Percentiles rank a stretch among this genome's conserved stretches.
phyloP scores from a whole-genome alignment of 2,797 vertebrate species.

The Coendou prehensilis region DNA sequence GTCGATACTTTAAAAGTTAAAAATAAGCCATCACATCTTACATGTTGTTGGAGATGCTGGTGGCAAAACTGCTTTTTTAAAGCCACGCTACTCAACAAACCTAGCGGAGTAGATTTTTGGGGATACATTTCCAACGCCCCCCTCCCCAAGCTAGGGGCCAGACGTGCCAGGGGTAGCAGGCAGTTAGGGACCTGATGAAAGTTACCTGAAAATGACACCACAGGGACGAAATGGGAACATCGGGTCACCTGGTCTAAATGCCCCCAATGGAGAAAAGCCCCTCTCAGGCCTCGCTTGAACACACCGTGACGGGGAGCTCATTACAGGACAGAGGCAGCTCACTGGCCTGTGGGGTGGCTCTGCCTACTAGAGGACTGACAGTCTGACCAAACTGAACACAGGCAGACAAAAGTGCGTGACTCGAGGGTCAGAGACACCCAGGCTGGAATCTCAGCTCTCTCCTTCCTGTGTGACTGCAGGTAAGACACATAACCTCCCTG shows the following conservation, averaged over 20 bases:
- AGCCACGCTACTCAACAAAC: slow-evolving; percentile 60
- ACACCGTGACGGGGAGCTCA: neutral
- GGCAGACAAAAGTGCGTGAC: neutral
- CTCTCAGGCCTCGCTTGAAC: neutral
- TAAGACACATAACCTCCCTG: neutral
- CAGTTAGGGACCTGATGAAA: neutral
- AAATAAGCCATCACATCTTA: slow-evolving; percentile 87
- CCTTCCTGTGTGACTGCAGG: neutral
- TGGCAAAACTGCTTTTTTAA: slow-evolving; percentile 74
- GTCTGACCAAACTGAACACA: neutral
- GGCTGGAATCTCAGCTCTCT: neutral
- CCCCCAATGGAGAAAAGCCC: neutral
- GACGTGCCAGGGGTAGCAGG: neutral
- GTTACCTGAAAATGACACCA: neutral
- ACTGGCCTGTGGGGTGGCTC: neutral
- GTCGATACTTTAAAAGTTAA: slow-evolving; percentile 86
- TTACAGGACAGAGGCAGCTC: neutral
- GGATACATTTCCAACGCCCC: slow-evolving; percentile 14
- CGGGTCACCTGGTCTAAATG: neutral
- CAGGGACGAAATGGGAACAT: neutral
- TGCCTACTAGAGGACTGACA: neutral
- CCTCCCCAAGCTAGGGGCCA: neutral
- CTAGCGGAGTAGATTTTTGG: slow-evolving; percentile 11
- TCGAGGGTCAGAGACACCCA: neutral
- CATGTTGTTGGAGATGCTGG: slow-evolving; percentile 79